Conservation (phyloP, 2,888 invertebrate genomes). For the Agrochola circellaris region DNA sequence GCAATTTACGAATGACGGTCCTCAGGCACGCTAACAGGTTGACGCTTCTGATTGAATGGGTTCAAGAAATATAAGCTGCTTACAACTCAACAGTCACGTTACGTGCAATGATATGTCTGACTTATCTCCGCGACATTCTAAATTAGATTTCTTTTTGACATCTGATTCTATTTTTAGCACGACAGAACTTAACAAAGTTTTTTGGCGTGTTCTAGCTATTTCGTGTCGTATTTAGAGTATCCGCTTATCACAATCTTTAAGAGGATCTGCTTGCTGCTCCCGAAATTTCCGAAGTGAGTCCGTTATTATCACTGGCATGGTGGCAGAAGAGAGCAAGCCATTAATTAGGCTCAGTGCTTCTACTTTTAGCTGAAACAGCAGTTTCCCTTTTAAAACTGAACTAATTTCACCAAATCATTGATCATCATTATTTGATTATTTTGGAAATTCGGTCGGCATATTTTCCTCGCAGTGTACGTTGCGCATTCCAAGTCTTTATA, state of each 20-base stretch:
- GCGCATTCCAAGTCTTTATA: conserved; percentile 47
- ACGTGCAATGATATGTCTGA: conserved; percentile 11
- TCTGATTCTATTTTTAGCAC: not conserved
- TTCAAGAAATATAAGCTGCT: conserved; percentile 9
- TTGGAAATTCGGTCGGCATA: conserved; percentile 14
- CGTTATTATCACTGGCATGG: not conserved
- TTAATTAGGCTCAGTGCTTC: not conserved
- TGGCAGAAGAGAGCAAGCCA: too few species aligned
- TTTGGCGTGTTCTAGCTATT: not conserved
- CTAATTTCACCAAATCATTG: not conserved
- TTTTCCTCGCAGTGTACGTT: conserved; percentile 33
- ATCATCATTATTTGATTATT: not conserved
- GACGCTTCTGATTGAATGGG: conserved; percentile 24
- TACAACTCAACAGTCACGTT: not conserved
- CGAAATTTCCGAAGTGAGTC: not conserved
- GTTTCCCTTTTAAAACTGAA: not conserved
- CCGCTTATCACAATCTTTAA: not conserved
- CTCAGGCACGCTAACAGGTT: conserved; percentile 41
- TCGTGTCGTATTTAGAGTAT: not conserved
- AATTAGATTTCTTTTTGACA: conserved; percentile 6
- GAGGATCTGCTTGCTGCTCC: not conserved
- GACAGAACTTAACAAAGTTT: not conserved
- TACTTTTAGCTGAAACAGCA: not conserved
- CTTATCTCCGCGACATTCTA: conserved; percentile 5
- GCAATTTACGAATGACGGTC: conserved; percentile 34